Base-by-base conservation (phyloP, 53 echinoderm and acorn worm species). In the Zoroaster sp. region DNA sequence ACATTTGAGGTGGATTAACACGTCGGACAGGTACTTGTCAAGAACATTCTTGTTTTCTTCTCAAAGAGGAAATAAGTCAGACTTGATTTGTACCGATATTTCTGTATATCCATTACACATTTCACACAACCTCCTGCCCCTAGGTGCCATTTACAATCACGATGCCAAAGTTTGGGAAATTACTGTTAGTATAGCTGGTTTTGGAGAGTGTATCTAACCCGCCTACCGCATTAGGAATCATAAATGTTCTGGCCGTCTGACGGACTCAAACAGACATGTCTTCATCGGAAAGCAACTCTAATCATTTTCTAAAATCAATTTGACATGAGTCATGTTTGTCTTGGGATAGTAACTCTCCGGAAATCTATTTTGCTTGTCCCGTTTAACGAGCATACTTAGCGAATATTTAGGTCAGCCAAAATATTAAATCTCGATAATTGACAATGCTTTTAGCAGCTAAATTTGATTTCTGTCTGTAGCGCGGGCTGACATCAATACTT, bases 301-400 rank as follows among this genome's bases (percentile, higher is more conserved):
- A 76, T 47, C 34, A 36, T 28, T 5, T 4, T 1, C 42, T 23
- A 17, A 66, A 68, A 82, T 68, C 23, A 82, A 68, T 43, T 40
- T 30, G 42, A 82, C 42, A 42, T 82, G 82, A 82, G 66, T 82
- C 82, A 82, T 82, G 82, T 82, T 68, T 82, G 55, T 30, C 36
- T 20, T 55, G 79, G 38, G 55, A 79, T 39, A 79, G 55, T 39
- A 54, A 63, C 20, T 54, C 21, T 59, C 23, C 23, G 82, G 82
- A 82, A 82, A 67, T 68, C 66, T 41, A 40, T 42, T 44, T 82
- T 82, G 28, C 30, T 41, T 55, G 28, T 59, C 68, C 35, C 43
- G 66, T 66, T 82, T 68, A 66, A 82, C 82, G 66, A 82, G 28
- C 82, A 68, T 43, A 82, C 82, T 82, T 82, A 66, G 21, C 6